phyloP scores from a whole-genome alignment of 2,888 invertebrate genomes.

The Ethmia dodecea region DNA sequence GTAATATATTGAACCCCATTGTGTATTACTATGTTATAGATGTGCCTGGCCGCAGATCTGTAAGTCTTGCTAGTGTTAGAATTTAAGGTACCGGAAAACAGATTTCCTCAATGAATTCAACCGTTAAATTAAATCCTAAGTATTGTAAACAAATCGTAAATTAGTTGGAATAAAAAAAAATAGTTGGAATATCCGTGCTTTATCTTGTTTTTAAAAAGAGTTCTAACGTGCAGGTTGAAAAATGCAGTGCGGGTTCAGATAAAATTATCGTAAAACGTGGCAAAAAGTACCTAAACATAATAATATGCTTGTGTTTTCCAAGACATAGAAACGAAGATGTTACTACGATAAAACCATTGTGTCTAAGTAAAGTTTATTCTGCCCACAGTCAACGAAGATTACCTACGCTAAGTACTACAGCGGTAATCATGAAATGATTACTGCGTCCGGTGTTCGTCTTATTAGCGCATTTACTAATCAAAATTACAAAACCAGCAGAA shows the following conservation, averaged over 20 bases:
- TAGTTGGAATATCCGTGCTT: constrained; percentile 21
- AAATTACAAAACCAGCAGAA: constrained; percentile 35
- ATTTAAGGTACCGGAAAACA: constrained; percentile 22
- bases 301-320: constrained; percentile 17
- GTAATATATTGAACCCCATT: too few species aligned
- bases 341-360: constrained; percentile 43
- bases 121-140: constrained; percentile 50
- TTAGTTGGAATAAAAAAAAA: too few species aligned
- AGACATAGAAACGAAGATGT: constrained; percentile 33
- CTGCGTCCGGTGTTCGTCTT: constrained; percentile 52
- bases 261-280: constrained; percentile 13
- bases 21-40: too few species aligned
- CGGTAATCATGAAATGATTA: constrained; percentile 67
- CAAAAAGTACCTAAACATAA: constrained; percentile 6
- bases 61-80: too few species aligned
- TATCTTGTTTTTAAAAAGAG: constrained; percentile 9
- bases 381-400: constrained; percentile 46
- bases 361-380: constrained; percentile 55
- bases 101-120: constrained; percentile 33
- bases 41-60: too few species aligned
- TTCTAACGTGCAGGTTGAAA: neutral
- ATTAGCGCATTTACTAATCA: constrained; percentile 56
- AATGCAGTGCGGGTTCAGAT: constrained; percentile 4
- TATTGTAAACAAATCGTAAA: constrained; percentile 23
- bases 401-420: constrained; percentile 58